Percentiles rank a stretch among this genome's conserved stretches.
These are phyloP conservation scores for Orthosia incerta DNA, from an alignment of 2,888 invertebrate species.

Conservation along the genomic window DNA sequence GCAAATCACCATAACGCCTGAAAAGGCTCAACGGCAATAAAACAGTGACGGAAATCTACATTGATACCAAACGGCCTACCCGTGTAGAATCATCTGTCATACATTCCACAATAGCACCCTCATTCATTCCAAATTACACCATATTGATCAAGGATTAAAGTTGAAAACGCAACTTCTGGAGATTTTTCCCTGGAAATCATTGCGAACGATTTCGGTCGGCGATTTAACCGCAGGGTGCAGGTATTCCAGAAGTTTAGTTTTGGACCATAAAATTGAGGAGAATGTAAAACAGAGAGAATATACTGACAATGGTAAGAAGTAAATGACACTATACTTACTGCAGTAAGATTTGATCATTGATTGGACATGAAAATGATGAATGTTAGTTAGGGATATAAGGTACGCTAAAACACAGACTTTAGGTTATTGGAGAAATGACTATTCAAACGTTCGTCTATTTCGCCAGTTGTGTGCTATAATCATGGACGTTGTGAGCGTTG, in stretches of 20 bases:
- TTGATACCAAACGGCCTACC: slow-evolving; percentile 68
- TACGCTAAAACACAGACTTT: too few species aligned
- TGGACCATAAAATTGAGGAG: neutral
- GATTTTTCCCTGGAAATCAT: slow-evolving; percentile 72
- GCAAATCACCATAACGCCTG: slow-evolving; percentile 46
- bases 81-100: slow-evolving; percentile 73
- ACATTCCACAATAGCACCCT: slow-evolving; percentile 40
- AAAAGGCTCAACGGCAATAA: slow-evolving; percentile 62
- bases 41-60: slow-evolving; percentile 66
- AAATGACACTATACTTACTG: too few species aligned
- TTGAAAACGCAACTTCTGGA: slow-evolving; percentile 49
- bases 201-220: slow-evolving; percentile 72
- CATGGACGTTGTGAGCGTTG: too few species aligned
- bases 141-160: slow-evolving; percentile 36
- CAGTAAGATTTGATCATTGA: too few species aligned
- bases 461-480: too few species aligned
- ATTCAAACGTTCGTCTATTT: too few species aligned
- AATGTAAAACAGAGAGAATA: too few species aligned
- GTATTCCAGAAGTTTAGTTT: slow-evolving; percentile 41
- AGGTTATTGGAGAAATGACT: too few species aligned
- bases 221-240: slow-evolving; percentile 34
- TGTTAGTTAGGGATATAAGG: too few species aligned
- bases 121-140: slow-evolving; percentile 40
- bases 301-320: too few species aligned
- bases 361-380: too few species aligned